Conservation (phyloP, 2,113 vertebrate genomes). For the Antigone vipio region DNA sequence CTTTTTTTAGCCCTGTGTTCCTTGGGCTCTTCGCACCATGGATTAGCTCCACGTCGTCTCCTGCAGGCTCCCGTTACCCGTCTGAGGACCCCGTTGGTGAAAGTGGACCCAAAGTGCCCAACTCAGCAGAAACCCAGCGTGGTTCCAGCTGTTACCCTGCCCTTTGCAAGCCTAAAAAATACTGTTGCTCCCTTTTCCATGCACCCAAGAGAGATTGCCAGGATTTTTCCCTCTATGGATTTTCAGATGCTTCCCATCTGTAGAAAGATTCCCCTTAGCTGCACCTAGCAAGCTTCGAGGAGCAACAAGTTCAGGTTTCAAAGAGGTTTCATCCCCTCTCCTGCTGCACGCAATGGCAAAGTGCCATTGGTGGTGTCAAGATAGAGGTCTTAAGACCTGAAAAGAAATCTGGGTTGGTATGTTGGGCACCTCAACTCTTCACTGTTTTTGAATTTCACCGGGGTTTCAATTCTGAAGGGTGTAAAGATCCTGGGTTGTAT, state of each 20-base stretch:
- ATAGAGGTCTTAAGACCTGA: conserved; percentile 4
- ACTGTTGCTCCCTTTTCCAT: not conserved
- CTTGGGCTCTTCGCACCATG: conserved; percentile 52
- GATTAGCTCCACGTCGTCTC: conserved; percentile 57
- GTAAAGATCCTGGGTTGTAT: not conserved
- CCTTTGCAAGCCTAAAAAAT: conserved; percentile 25
- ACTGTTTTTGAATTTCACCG: not conserved
- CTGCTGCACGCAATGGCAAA: not conserved
- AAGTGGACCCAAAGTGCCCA: not conserved
- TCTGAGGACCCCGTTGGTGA: conserved; percentile 31
- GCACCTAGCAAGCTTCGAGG: not conserved
- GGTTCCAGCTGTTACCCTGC: conserved; percentile 14
- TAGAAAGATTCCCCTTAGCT: conserved; percentile 4
- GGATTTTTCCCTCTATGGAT: conserved; percentile 12
- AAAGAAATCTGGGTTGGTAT: not conserved
- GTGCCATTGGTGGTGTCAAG: not conserved
- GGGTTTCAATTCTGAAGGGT: not conserved
- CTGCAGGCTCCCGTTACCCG: conserved; percentile 15
- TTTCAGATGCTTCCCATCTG: not conserved
- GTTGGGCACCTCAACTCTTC: not conserved
- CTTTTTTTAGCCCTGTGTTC: conserved; percentile 71
- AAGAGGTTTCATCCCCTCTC: not conserved
- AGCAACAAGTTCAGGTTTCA: conserved; percentile 6
- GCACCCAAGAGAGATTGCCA: not conserved
- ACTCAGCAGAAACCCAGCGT: conserved; percentile 16